phyloP scores from a whole-genome alignment of 2,888 invertebrate genomes.

The Acrocera orbiculus region DNA sequence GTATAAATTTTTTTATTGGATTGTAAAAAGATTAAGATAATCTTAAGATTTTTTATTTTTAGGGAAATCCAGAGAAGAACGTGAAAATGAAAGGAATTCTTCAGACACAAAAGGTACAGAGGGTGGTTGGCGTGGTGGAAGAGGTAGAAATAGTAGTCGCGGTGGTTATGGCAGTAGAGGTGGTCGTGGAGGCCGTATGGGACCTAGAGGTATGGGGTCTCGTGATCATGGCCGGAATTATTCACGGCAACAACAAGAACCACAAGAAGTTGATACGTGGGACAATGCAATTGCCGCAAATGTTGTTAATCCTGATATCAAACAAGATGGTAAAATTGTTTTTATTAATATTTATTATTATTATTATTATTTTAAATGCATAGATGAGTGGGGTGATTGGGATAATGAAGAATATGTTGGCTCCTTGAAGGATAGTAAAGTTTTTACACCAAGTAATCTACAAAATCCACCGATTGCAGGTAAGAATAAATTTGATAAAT shows the following conservation, averaged over 20 bases:
- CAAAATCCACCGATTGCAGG: conserved; percentile 23
- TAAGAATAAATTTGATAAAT: conserved; percentile 7
- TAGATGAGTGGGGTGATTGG: conserved; percentile 51
- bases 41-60: too few relatives aligned
- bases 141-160: conserved; percentile 33
- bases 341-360: not conserved
- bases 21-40: too few relatives aligned
- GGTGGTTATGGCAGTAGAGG: conserved; percentile 35
- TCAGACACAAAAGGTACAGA: conserved; percentile 29
- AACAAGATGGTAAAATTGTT: conserved; percentile 13
- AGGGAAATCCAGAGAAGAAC: conserved; percentile 43
- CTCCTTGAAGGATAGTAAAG: conserved; percentile 84
- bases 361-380: conserved; percentile 13
- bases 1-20: conserved; percentile 20
- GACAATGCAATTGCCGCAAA: conserved; percentile 36
- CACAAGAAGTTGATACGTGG: conserved; percentile 37
- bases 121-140: conserved; percentile 31
- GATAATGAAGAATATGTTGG: conserved; percentile 91
- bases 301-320: conserved; percentile 23
- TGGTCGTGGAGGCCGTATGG: conserved; percentile 31
- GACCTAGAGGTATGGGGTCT: conserved; percentile 15
- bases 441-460: conserved; percentile 56
- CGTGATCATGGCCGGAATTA: conserved; percentile 17
- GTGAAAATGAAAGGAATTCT: conserved; percentile 42
- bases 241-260: conserved; percentile 23